Conservation (phyloP, 2,113 vertebrate species). For the Pipra filicauda region DNA sequence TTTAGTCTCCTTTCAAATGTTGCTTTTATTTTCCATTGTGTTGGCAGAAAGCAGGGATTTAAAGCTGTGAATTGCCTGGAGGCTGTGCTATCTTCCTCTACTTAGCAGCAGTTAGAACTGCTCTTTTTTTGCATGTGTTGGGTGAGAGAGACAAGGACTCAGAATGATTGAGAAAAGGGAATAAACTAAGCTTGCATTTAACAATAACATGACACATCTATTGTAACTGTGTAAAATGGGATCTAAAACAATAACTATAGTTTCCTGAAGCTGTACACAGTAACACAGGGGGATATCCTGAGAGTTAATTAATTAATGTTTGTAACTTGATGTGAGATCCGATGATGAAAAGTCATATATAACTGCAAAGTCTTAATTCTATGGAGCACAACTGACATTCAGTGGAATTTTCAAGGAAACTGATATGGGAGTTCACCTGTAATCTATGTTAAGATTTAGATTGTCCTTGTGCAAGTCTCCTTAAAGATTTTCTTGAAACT, state of each 20-base stretch:
- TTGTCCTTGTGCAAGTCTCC: neutral
- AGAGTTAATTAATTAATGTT: conserved; percentile 44
- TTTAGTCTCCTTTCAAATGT: conserved; percentile 42
- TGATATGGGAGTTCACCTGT: conserved; percentile 7
- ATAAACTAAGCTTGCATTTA: conserved; percentile 21
- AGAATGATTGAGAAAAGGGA: neutral
- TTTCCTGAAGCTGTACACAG: neutral
- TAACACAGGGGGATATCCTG: neutral
- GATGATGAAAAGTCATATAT: neutral
- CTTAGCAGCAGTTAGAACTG: conserved; percentile 51
- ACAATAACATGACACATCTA: neutral
- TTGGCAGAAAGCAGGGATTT: conserved; percentile 50
- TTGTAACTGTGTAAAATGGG: neutral
- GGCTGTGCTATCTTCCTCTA: conserved; percentile 56
- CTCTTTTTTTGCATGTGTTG: conserved; percentile 16
- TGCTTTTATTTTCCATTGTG: conserved; percentile 44
- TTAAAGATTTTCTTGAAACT: neutral
- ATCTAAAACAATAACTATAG: neutral
- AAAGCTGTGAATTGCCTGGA: conserved; percentile 63
- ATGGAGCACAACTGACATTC: conserved; percentile 26
- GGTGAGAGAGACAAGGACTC: conserved; percentile 43
- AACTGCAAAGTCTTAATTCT: conserved; percentile 28
- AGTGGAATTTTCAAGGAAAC: conserved; percentile 40
- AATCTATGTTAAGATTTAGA: neutral
- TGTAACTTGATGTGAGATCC: neutral